phyloP scores from a whole-genome alignment of 2,888 invertebrate species.

The Neoscelio sp. region DNA sequence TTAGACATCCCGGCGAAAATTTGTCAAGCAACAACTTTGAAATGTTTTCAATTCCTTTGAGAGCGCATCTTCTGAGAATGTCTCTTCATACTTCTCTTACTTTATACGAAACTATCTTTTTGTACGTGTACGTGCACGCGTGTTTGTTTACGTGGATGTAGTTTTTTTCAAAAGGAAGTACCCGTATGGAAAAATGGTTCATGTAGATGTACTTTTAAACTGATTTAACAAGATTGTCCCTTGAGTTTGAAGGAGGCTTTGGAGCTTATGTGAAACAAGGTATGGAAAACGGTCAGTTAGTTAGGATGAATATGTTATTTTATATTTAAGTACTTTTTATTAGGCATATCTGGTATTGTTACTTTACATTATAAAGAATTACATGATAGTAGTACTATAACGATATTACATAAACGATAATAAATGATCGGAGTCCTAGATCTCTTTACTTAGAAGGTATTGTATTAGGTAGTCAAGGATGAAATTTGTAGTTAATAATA shows the following conservation, averaged over 20 bases:
- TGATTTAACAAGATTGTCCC: conserved; percentile 26
- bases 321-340: conserved; percentile 20
- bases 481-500: too few species aligned
- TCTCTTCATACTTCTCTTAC: conserved; percentile 14
- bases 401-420: too few species aligned
- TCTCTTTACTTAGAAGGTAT: too few species aligned
- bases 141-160: background rate
- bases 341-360: too few species aligned
- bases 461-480: too few species aligned
- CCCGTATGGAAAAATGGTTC: conserved; percentile 30
- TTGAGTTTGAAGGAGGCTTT: conserved; percentile 10
- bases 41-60: conserved; percentile 65
- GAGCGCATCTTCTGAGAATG: conserved; percentile 30
- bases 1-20: conserved; percentile 53
- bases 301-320: conserved; percentile 6
- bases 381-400: too few species aligned
- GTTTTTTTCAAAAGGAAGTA: conserved; percentile 28
- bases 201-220: conserved; percentile 19
- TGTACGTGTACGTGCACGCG: conserved; percentile 18
- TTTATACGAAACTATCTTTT: conserved; percentile 51
- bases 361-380: too few species aligned
- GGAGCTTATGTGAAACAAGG: conserved; percentile 16
- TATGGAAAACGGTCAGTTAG: conserved; percentile 22
- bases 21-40: conserved; percentile 63
- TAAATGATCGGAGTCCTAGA: too few species aligned